Percentiles rank a stretch among this genome's conserved stretches.
Conservation (phyloP, 2,113 vertebrate genomes). For the Dendropsophus ebraccatus region DNA sequence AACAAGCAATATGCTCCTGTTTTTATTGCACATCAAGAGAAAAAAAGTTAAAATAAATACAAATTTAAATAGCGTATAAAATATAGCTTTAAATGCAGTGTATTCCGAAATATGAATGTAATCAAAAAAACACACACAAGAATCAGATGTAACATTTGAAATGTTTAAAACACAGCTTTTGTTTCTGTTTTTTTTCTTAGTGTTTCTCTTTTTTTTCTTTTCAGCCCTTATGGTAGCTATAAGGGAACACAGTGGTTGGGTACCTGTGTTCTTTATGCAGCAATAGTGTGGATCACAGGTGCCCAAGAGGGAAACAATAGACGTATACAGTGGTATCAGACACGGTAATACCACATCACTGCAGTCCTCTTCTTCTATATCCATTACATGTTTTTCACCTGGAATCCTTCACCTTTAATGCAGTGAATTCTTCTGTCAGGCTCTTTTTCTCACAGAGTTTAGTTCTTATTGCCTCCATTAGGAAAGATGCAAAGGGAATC, state of each 20-base stretch:
- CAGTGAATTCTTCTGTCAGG: slow-evolving; percentile 85
- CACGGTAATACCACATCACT: neutral
- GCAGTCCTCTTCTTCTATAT: neutral
- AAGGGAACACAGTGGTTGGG: neutral
- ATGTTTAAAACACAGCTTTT: neutral
- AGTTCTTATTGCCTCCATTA: slow-evolving; percentile 84
- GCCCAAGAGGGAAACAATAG: neutral
- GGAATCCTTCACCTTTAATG: slow-evolving; percentile 74
- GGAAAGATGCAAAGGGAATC: slow-evolving; percentile 85
- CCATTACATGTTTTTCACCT: slow-evolving; percentile 61
- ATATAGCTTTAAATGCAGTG: neutral
- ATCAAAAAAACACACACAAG: neutral
- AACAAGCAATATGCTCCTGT: neutral
- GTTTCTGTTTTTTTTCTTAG: too few species aligned
- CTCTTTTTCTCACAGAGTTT: slow-evolving; percentile 93
- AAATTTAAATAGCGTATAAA: neutral
- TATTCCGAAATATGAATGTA: neutral
- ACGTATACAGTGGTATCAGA: neutral
- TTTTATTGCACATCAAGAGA: neutral
- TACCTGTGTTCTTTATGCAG: neutral
- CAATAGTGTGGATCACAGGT: neutral
- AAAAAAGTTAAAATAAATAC: neutral
- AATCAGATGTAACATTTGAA: neutral
- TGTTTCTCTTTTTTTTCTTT: too few species aligned
- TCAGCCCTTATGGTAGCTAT: neutral